Conservation (phyloP, 2,113 vertebrate genomes). For the Ornithorhynchus anatinus region DNA sequence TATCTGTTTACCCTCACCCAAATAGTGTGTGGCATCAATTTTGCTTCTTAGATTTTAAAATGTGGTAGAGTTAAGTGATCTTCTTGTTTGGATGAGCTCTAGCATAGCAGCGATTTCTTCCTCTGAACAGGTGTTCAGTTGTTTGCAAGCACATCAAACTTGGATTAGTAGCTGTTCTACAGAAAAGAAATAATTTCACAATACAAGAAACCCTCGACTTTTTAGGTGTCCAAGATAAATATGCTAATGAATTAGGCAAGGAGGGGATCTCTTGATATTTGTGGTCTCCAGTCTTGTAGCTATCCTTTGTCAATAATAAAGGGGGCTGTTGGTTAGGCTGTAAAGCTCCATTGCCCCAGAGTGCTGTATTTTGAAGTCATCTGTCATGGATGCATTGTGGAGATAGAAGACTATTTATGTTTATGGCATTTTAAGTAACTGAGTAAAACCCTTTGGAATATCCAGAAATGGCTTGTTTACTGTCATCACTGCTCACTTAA, state of each 20-base stretch:
- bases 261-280: conserved; percentile 19
- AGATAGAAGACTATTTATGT: conserved; percentile 68
- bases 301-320: conserved; percentile 49
- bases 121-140: neutral
- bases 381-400: conserved; percentile 55
- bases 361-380: conserved; percentile 62
- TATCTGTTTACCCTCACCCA: neutral
- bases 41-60: neutral
- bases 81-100: neutral
- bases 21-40: conserved; percentile 2
- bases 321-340: conserved; percentile 10
- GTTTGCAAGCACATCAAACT: neutral
- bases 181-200: neutral
- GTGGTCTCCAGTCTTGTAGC: conserved; percentile 13
- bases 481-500: conserved; percentile 71
- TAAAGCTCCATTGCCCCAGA: conserved; percentile 55
- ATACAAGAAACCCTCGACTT: neutral
- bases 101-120: neutral
- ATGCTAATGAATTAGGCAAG: neutral
- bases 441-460: conserved; percentile 66
- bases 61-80: neutral
- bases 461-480: conserved; percentile 66
- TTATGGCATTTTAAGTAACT: conserved; percentile 77
- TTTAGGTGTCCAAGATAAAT: neutral
- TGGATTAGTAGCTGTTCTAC: neutral